Base-by-base conservation (phyloP, 1,140 invertebrate genomes). In the Nixonia krombeini region DNA sequence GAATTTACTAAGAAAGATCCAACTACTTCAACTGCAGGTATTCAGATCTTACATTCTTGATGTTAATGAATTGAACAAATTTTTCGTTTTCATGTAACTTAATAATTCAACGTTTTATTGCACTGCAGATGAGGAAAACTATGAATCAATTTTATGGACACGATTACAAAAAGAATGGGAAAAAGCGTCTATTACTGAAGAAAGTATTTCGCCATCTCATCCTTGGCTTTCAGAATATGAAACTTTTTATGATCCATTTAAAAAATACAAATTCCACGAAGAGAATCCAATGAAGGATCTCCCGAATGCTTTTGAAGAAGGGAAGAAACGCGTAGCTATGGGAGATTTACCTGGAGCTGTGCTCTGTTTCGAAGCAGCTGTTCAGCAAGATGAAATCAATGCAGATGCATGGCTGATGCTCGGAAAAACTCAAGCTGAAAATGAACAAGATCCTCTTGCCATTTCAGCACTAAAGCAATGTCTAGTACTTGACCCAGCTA, bases 301-400 rank as follows among this genome's bases (percentile, higher is more conserved):
- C 71, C 85, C 88, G n/a, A 90, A 96, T 86, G 91, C 95, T 9
- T 89, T 98, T 51, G 91, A 93, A 79, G 91, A 95, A 73, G 97
- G 96, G 0, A 91, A 96, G 74, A 87, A 91, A 71, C 91, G 91
- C 75, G 82, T 98, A 45, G 88, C 90, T 74, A 88, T 89, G 62
- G 96, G 96, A 16, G 96, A 99, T 86, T 89, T 99, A 51, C 94
- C 96, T 10, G 94, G 95, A 70, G 97, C 98, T 16, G 96, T 99
- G 0, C 85, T 99, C 2, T 93, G 96, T 74, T 99, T 99, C 86
- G 98, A 99, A 87, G 94, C 95, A 49, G 96, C 96, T 29, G 94
- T 92, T 4, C 92, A 96, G 79, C 91, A 96, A 80, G 87, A 95
- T 56, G 90, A 93, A 1, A 87, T 92, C 25, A 92, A 95, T 80